A percentile compares a stretch with the other conserved stretches of the same genome.
Evolutionary conservation across 2,113 vertebrate species (phyloP).

Genomic region (Ammodramus savannarum): DNA sequence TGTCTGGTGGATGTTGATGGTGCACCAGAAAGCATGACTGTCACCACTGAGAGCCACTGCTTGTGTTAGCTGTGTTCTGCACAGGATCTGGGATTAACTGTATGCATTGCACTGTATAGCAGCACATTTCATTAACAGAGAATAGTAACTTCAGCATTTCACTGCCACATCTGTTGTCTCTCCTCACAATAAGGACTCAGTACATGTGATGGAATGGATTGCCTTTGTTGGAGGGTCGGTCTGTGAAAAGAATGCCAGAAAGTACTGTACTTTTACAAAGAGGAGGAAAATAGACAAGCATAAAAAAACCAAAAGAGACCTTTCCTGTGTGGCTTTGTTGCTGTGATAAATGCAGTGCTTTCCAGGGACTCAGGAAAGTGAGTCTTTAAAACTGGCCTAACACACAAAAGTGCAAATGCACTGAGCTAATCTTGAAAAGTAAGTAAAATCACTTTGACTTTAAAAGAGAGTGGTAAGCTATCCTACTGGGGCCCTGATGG

Average conservation of each 20-base stretch:
- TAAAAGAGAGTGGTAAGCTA: neutral
- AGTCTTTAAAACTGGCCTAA: neutral
- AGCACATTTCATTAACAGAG: neutral
- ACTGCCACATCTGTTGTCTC: neutral
- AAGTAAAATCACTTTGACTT: neutral
- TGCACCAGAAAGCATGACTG: neutral
- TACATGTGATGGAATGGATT: neutral
- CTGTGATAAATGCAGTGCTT: constrained; percentile 1
- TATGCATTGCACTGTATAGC: neutral
- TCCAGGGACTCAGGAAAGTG: neutral
- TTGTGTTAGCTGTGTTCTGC: neutral
- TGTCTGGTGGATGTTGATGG: neutral
- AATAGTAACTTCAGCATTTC: neutral
- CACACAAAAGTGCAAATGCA: neutral
- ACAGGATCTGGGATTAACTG: neutral
- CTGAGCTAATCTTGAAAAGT: neutral
- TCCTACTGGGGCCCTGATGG: neutral
- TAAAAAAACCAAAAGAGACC: neutral
- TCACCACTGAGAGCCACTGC: rapidly evolving
- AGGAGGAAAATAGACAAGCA: neutral
- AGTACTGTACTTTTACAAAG: neutral
- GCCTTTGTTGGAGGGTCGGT: neutral
- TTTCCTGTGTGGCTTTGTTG: neutral
- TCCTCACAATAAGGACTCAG: neutral
- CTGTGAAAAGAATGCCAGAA: constrained; percentile 25